Base-by-base conservation (phyloP, 2,888 invertebrate genomes). In the Diloba caeruleocephala region DNA sequence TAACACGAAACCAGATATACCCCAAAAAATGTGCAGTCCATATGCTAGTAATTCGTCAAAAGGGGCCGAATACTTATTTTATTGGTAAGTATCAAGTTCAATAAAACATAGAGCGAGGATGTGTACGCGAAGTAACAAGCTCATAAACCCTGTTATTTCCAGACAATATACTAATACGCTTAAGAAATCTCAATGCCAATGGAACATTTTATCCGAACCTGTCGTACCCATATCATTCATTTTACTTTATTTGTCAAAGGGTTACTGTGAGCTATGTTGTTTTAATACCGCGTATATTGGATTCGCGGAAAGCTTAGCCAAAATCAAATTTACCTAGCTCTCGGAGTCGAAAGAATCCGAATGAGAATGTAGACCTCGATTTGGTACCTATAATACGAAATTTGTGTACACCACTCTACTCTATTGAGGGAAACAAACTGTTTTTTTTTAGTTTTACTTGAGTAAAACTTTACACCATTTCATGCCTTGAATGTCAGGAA, bases 331-430 rank as follows among this genome's bases (percentile, higher is more conserved):
- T n/a, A n/a, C n/a, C n/a, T 53, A 51, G 54, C 48, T 49, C 59
- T 59, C 38, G 21, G 33, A 56, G 39, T 41, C 17, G 51, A 49
- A 59, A 71, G 58, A 58, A 60, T 48, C 36, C 43, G 45, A 55
- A 54, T 41, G 42, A 34, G 46, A 55, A 61, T 39, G 50, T 52
- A 62, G 56, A 64, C 50, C 39, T n/a, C 26, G 17, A 50, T 54
- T 45, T 44, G 43, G 51, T 8, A n/a, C n/a, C n/a, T n/a, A 45
- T 58, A 43, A 39, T 44, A 53, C 37, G 50, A 41, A 56, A 58
- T 51, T 46, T 52, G 37, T 53, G 52, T 51, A 36, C 44, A 29
- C 54, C 71, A 71, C 70, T 71, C 67, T 34, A 49, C 39, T 67
- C 67, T 59, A 70, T 71, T 60, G 66, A 43, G 44, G 10, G 25